Evolutionary conservation across 2,113 vertebrate genomes (phyloP).

Genomic region (Corythaeola cristata): DNA sequence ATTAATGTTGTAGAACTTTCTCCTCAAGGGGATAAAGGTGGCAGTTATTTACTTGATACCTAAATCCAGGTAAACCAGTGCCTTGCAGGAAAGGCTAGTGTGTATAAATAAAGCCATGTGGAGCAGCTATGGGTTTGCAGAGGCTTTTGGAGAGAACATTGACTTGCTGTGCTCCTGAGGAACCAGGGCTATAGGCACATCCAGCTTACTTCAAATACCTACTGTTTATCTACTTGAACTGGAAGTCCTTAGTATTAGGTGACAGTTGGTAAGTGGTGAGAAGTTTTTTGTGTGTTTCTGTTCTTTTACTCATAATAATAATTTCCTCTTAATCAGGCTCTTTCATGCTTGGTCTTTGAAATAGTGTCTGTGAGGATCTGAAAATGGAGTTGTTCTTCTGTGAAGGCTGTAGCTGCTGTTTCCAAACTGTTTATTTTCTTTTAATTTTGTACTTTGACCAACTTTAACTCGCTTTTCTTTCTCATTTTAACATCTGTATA

Average conservation of each 20-base stretch:
- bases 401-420: background rate
- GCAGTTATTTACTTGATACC: background rate
- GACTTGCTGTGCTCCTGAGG: background rate
- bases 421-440: slow-evolving; percentile 20
- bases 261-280: background rate
- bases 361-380: background rate
- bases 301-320: background rate
- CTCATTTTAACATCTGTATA: background rate
- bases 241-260: background rate
- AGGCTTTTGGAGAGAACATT: background rate
- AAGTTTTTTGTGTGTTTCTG: background rate
- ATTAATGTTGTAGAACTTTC: background rate
- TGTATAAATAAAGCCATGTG: background rate
- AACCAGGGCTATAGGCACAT: background rate
- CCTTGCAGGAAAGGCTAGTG: background rate
- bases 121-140: rapidly evolving
- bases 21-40: background rate
- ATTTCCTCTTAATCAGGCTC: background rate
- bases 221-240: rapidly evolving
- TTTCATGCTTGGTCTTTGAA: background rate
- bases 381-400: background rate
- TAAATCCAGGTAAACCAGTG: background rate
- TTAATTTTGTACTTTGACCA: background rate
- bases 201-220: background rate
- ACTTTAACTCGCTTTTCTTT: slow-evolving; percentile 8